Evolutionary conservation across 1,140 invertebrate species (phyloP), one percentile per base, ranked within the genome.

Genomic region (Drosophila tsacasi): DNA sequence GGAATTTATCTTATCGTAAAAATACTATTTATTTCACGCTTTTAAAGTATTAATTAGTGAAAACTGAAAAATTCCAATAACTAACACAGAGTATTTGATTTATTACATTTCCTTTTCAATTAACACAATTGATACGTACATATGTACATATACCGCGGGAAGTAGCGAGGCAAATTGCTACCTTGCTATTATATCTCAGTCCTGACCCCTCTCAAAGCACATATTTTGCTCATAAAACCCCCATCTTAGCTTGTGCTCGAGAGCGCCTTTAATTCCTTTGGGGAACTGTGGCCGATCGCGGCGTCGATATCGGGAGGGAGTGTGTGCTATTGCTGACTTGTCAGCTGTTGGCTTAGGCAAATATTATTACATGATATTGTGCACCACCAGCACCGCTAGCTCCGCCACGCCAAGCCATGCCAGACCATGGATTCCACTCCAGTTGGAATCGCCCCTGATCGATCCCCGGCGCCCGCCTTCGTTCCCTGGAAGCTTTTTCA

Each of bases 311-410:
- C 46, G 55, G 40, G 63, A 52, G 50, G 50, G 50, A 19, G 61
- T 21, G 47, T 50, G 67, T 73, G 54, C 50, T 78, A 54, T 77
- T 79, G 58, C 57, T 73, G 71, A 68, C 77, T 61, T 87, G 84
- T 87, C 84, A 84, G 84, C 84, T 87, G 85, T 90, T 87, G 65
- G 81, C 77, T 69, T 87, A 81, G 77, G 67, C 85, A 84, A 89
- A 89, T 90, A 90, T 89, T 89, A 89, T 89, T 89, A 87, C 81
- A 89, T 78, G 83, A 87, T 89, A 82, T 61, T 72, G 63, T 68
- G 42, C 65, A 60, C 47, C 74, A 44, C 69, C 37, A 25, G 30
- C 21, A 23, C 27, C 49, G n/a, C 15, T 12, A 58, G 19, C 27
- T 13, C 27, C 27, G 27, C 55, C 35, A 8, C 10, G 37, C 57